phyloP scores from a whole-genome alignment of 2,113 vertebrate species.

The Festucalex cinctus region DNA sequence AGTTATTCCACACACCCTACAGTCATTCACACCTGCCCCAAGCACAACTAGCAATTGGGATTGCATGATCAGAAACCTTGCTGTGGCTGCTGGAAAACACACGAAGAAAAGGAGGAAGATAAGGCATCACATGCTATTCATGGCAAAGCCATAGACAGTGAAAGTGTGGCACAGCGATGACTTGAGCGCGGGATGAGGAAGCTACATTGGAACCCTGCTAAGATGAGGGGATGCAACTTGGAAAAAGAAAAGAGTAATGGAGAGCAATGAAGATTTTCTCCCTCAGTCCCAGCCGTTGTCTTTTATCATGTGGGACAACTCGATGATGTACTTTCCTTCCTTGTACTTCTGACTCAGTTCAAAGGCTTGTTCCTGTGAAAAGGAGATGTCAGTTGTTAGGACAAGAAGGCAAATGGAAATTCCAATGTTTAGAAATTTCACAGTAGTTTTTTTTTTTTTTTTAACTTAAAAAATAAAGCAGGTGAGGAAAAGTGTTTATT shows the following conservation, averaged over 20 bases:
- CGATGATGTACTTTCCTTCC: constrained; percentile 99
- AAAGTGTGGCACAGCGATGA: constrained; percentile 58
- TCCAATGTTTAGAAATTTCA: background rate
- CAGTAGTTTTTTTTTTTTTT: background rate
- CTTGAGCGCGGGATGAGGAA: constrained; percentile 53
- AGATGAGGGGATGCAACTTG: constrained; percentile 51
- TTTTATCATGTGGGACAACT: constrained; percentile 99
- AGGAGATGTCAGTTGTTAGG: background rate
- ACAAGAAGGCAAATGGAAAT: background rate
- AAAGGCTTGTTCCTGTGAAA: constrained; percentile 91
- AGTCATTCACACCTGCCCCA: constrained; percentile 51
- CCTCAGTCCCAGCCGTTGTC: constrained; percentile 97
- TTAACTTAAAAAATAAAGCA: too few species aligned
- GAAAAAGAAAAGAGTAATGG: constrained; percentile 48
- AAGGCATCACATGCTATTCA: constrained; percentile 69
- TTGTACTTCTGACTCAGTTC: constrained; percentile 99
- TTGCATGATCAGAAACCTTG: constrained; percentile 48
- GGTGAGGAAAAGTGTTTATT: too few species aligned
- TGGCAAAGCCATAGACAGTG: constrained; percentile 63
- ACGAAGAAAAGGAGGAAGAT: constrained; percentile 55
- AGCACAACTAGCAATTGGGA: constrained; percentile 54
- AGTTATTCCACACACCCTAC: constrained; percentile 13
- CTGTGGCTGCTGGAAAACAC: constrained; percentile 45
- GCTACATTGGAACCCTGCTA: constrained; percentile 63
- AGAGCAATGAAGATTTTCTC: constrained; percentile 17